Evolutionary conservation across 2,888 invertebrate species (phyloP).

Genomic region (Cordilura impudica): DNA sequence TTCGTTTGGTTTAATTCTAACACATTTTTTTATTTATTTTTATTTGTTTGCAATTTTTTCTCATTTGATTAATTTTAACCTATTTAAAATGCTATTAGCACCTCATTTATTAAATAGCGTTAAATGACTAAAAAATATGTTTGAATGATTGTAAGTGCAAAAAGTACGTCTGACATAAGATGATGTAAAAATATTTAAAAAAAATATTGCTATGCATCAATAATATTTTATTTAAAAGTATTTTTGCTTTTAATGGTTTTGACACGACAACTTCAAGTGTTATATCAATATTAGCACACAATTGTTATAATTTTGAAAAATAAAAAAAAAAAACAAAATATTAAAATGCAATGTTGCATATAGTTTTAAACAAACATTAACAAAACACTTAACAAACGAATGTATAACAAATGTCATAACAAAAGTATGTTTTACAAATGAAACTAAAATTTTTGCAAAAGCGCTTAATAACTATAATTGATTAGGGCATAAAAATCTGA

Average conservation of each 20-base stretch:
- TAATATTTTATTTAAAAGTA: slow-evolving; percentile 13
- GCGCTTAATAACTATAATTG: too few species aligned
- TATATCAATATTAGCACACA: slow-evolving; percentile 56
- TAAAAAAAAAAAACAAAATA: neutral
- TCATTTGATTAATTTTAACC: slow-evolving; percentile 52
- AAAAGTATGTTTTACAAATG: too few species aligned
- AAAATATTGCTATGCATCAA: slow-evolving; percentile 52
- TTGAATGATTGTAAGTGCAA: slow-evolving; percentile 2
- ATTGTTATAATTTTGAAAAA: slow-evolving; percentile 46
- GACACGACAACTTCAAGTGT: slow-evolving; percentile 58
- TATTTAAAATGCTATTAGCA: slow-evolving; percentile 55
- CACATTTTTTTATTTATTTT: too few species aligned
- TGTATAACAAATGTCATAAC: neutral
- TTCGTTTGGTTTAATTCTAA: too few species aligned
- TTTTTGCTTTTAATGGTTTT: slow-evolving; percentile 46
- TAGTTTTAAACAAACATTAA: slow-evolving; percentile 28
- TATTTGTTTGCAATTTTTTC: too few species aligned
- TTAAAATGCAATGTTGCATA: slow-evolving; percentile 21
- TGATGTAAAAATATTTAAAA: slow-evolving; percentile 9
- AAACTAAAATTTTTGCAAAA: too few species aligned
- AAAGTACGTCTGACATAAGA: slow-evolving; percentile 9
- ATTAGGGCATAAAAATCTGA: too few species aligned
- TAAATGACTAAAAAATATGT: slow-evolving; percentile 43
- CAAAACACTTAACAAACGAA: neutral
- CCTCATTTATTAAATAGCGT: slow-evolving; percentile 52